phyloP scores from a whole-genome alignment of 2,797 vertebrate genomes.

The Enteromius unitaeniatus region DNA sequence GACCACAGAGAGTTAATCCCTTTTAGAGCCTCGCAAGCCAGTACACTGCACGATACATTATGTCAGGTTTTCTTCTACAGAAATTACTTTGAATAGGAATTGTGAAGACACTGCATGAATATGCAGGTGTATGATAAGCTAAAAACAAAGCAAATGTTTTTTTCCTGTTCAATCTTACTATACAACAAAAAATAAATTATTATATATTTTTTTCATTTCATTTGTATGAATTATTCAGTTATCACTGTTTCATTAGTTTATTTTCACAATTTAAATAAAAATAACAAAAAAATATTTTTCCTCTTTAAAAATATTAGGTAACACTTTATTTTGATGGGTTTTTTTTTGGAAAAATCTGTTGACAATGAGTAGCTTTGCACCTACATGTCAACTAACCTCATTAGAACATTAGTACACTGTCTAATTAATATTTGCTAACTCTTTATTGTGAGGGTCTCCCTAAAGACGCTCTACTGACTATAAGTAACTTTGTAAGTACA shows the following conservation, averaged over 20 bases:
- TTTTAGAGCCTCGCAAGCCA: conserved; percentile 61
- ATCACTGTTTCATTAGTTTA: neutral
- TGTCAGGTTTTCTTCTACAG: conserved; percentile 39
- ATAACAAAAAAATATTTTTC: neutral
- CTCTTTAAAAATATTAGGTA: neutral
- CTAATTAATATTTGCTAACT: too few relatives aligned
- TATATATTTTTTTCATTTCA: too few relatives aligned
- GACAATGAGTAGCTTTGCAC: too few relatives aligned
- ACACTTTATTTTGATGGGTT: too few relatives aligned
- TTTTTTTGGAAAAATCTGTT: too few relatives aligned
- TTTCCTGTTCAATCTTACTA: neutral
- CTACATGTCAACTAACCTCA: too few relatives aligned
- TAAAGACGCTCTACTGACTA: too few relatives aligned
- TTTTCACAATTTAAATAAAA: neutral
- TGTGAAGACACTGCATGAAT: neutral
- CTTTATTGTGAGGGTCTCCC: too few relatives aligned
- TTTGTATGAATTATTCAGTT: neutral
- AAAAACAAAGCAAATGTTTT: neutral
- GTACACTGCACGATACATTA: conserved; percentile 55
- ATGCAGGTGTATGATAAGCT: neutral
- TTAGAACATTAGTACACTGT: too few relatives aligned
- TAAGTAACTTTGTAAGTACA: too few relatives aligned
- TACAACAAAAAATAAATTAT: too few relatives aligned
- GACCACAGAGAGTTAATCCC: conserved; percentile 68
- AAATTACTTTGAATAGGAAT: conserved; percentile 46